phyloP scores from a whole-genome alignment of 2,888 invertebrate genomes.

The Dysmachus trigonus region DNA sequence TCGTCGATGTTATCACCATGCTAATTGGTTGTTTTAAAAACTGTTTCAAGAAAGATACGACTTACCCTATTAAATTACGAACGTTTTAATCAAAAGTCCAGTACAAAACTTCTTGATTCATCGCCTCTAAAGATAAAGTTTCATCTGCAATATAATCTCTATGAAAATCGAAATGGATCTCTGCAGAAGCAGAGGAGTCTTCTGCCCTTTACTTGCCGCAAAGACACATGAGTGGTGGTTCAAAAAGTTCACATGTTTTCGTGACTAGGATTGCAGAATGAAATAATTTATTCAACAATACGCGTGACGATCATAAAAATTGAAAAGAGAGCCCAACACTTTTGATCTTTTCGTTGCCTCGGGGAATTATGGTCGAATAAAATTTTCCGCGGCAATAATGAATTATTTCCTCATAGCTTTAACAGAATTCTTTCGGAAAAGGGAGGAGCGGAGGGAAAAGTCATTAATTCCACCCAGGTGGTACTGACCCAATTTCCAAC shows the following conservation, averaged over 20 bases:
- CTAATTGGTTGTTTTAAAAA: no score
- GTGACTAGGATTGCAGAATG: not conserved
- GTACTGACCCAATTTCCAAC: not conserved
- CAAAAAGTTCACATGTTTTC: not conserved
- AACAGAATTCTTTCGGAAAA: not conserved
- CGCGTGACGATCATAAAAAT: not conserved
- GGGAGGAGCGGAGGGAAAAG: not conserved
- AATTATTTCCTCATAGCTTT: not conserved
- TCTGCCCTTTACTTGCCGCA: not conserved
- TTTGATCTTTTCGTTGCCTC: not conserved
- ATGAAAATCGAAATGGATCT: not conserved
- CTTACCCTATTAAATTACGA: no score
- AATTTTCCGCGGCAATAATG: not conserved
- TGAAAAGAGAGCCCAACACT: not conserved
- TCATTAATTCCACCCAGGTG: not conserved
- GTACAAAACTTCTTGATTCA: not conserved
- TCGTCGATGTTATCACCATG: no score
- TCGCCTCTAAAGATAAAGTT: not conserved
- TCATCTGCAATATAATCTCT: not conserved
- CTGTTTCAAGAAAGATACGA: no score
- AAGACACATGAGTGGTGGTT: not conserved
- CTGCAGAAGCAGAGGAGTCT: not conserved
- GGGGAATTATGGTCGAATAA: not conserved
- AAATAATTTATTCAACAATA: not conserved
- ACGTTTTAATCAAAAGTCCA: no score